A percentile compares a stretch with the other conserved stretches of the same genome.
Conservation (phyloP, 2,113 vertebrate species). For the Plestiodon gilberti region DNA sequence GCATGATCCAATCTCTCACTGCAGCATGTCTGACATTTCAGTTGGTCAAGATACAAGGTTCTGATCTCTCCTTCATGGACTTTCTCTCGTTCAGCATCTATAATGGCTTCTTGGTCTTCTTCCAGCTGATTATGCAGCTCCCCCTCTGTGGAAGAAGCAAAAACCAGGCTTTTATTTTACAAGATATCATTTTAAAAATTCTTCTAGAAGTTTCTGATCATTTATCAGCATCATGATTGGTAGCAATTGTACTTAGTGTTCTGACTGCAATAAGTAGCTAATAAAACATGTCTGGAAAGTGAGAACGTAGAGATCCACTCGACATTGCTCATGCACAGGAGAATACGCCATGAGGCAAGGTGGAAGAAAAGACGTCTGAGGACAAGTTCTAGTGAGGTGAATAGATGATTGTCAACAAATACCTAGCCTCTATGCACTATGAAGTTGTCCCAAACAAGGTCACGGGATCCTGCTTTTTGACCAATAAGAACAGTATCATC, state of each 20-base stretch:
- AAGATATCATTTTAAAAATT: background rate
- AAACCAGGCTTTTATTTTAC: background rate
- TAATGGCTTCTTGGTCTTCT: constrained; percentile 21
- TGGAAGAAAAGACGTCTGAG: background rate
- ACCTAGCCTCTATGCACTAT: background rate
- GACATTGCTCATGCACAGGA: background rate
- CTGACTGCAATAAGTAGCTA: background rate
- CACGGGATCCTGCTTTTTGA: background rate
- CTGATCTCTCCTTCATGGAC: constrained; percentile 76
- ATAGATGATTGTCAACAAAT: too few relatives aligned
- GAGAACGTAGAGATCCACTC: background rate
- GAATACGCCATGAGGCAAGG: background rate
- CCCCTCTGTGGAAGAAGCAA: constrained; percentile 77
- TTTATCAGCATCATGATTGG: background rate
- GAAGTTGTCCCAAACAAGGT: background rate
- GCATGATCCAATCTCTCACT: constrained; percentile 87
- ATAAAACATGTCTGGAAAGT: background rate
- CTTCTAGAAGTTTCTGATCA: background rate
- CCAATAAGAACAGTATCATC: too few relatives aligned
- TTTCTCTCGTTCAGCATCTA: constrained; percentile 71
- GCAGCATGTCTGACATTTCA: constrained; percentile 71
- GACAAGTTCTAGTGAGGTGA: background rate
- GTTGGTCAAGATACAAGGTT: constrained; percentile 81
- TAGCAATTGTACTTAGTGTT: background rate
- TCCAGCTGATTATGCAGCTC: constrained; percentile 78